Percentiles rank a stretch among this genome's conserved stretches.
phyloP scores from a whole-genome alignment of 2,113 vertebrate species.

The Dendropsophus ebraccatus region DNA sequence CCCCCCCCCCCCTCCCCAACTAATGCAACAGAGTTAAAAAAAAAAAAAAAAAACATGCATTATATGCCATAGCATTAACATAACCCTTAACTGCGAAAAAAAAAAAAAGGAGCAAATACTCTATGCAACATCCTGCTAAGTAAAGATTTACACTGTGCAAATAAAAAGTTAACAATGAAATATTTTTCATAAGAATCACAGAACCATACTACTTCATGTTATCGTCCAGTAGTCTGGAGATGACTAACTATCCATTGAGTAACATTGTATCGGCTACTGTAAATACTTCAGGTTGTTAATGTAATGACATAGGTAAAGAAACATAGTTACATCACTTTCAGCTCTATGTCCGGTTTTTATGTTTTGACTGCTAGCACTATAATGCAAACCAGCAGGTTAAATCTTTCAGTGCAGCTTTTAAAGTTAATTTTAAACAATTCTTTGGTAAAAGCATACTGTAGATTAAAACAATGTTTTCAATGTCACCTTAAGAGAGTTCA shows the following conservation, averaged over 20 bases:
- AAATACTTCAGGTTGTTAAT: neutral
- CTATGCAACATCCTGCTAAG: too few relatives aligned
- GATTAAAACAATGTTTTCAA: neutral
- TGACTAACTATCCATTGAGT: neutral
- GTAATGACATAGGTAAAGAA: slow-evolving; percentile 17
- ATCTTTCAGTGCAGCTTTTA: slow-evolving; percentile 24
- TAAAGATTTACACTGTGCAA: too few relatives aligned
- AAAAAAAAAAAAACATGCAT: too few relatives aligned
- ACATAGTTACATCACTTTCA: neutral
- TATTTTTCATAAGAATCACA: neutral
- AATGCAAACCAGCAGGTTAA: slow-evolving; percentile 42
- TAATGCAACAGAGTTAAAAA: too few relatives aligned
- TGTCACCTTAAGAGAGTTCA: neutral
- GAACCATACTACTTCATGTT: neutral
- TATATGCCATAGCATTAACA: too few relatives aligned
- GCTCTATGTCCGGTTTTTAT: slow-evolving; percentile 2
- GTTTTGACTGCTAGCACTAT: slow-evolving; percentile 41
- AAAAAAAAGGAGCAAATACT: too few relatives aligned
- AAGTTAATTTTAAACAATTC: slow-evolving; percentile 40
- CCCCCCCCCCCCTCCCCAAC: too few relatives aligned
- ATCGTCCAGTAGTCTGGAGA: neutral
- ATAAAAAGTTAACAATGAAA: neutral
- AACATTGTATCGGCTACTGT: neutral
- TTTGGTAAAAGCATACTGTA: slow-evolving; percentile 24
- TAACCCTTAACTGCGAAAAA: too few relatives aligned